Evolutionary conservation across 2,113 vertebrate species (phyloP).

Genomic region (Coregonus clupeaformis): DNA sequence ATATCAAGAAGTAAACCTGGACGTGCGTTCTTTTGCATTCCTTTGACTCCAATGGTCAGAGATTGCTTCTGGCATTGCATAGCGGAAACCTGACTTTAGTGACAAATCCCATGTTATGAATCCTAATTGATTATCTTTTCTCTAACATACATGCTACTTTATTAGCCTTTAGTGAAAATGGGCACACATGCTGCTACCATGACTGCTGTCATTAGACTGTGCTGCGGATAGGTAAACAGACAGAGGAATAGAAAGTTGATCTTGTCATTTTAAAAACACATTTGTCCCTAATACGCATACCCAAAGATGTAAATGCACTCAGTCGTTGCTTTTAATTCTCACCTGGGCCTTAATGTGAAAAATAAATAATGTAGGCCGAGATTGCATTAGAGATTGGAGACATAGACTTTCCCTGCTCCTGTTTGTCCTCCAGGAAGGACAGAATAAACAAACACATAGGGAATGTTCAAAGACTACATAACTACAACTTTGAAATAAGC

Average conservation of each 20-base stretch:
- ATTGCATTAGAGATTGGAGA: conserved; percentile 41
- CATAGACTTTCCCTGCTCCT: conserved; percentile 23
- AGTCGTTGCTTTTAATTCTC: conserved; percentile 37
- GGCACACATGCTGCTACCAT: neutral
- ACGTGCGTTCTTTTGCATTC: neutral
- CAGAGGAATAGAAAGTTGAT: conserved; percentile 27
- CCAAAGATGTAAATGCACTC: conserved; percentile 28
- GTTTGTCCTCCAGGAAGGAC: conserved; percentile 42
- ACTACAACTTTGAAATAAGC: neutral
- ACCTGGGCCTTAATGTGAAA: conserved; percentile 46
- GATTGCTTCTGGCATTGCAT: neutral
- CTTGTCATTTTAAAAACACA: conserved; percentile 36
- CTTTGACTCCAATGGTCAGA: no score
- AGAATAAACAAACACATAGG: neutral
- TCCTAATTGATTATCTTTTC: neutral
- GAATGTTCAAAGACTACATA: neutral
- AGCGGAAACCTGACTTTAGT: neutral
- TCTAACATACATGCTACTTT: neutral
- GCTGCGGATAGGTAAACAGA: conserved; percentile 13
- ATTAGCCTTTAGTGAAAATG: neutral
- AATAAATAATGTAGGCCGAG: conserved; percentile 27
- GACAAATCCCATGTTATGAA: neutral
- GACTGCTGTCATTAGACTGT: conserved; percentile 3
- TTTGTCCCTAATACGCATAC: conserved; percentile 47
- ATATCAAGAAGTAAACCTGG: conserved; percentile 9